These are phyloP conservation scores for Zootermopsis nevadensis DNA, from an alignment of 2,888 invertebrate genomes.

Conservation along the genomic window DNA sequence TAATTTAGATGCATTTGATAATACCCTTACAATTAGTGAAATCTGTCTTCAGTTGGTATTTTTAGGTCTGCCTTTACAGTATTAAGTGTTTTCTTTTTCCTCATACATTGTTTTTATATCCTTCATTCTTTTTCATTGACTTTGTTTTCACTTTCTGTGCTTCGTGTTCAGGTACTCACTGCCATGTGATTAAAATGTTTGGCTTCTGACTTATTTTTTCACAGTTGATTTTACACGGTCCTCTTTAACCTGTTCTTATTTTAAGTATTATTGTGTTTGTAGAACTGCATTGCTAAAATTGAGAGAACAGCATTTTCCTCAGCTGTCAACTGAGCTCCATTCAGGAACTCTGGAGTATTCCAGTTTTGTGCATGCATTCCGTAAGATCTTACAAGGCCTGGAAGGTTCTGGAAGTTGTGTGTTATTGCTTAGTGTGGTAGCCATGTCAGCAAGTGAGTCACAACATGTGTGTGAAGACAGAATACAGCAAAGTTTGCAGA, in stretches of 20 bases:
- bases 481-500: constrained; percentile 46
- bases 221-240: too few relatives aligned
- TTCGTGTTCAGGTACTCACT: too few relatives aligned
- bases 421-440: constrained; percentile 47
- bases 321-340: constrained; percentile 37
- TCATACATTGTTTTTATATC: too few relatives aligned
- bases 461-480: constrained; percentile 43
- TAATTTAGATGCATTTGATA: constrained; percentile 42
- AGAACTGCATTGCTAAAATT: constrained; percentile 45
- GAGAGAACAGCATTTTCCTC: constrained; percentile 47
- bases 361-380: constrained; percentile 45
- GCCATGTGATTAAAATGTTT: too few relatives aligned
- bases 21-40: background rate
- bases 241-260: too few relatives aligned
- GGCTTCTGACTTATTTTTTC: too few relatives aligned
- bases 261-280: background rate
- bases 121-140: too few relatives aligned
- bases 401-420: constrained; percentile 46
- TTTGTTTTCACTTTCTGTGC: too few relatives aligned
- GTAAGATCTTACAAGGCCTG: constrained; percentile 51
- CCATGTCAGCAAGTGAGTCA: constrained; percentile 44
- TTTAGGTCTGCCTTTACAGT: too few relatives aligned
- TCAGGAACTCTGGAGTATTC: constrained; percentile 31
- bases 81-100: too few relatives aligned
- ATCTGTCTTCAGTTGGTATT: too few relatives aligned